Base-by-base conservation (phyloP, 2,113 vertebrate species). In the Naja naja region DNA sequence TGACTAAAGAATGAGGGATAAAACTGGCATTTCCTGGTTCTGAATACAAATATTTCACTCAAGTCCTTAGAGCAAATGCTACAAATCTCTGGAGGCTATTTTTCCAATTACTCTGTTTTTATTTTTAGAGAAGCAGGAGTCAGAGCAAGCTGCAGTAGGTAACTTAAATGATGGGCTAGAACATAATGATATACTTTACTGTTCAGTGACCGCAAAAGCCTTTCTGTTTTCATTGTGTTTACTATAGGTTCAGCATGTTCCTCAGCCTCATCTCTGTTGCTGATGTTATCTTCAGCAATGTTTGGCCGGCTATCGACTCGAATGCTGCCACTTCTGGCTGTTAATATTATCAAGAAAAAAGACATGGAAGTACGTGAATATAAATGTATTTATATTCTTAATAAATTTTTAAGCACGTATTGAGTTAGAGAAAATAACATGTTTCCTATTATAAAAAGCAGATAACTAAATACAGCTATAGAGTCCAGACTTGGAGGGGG, bases 281-380 rank as follows among this genome's bases (percentile, higher is more conserved):
- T 93, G 56, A 87, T 87, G 25, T 47, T 93, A 25, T 25, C 18
- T 34, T 90, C 54, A 54, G 85, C 90, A 89, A 60, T 87, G 56
- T 89, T 87, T 34, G 23, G 56, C 47, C 6, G 47, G 18, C 30
- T 64, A 47, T 93, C 55, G 23, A 16, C 47, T 47, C 89, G n/a
- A 43, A 54, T 90, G 81, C n/a, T 93, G 45, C 89, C 89, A 7
- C n/a, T 87, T 69, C 81, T 93, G 89, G 56, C 85, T 90, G 18
- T 89, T 53, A 52, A 53, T 9, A 10, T 90, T 52, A 25, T 93
- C 18, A 90, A 87, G 49, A 47, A 54, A 39, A 87, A 90, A 34
- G n/a, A 87, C 23, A 53, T 39, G 43, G 22, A 27, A 43, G 18
- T 58, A 87, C 60, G 92, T 69, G 90, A 87, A 54, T 39, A 45